Base-by-base conservation (phyloP, 2,113 vertebrate genomes). In the Calypte anna region DNA sequence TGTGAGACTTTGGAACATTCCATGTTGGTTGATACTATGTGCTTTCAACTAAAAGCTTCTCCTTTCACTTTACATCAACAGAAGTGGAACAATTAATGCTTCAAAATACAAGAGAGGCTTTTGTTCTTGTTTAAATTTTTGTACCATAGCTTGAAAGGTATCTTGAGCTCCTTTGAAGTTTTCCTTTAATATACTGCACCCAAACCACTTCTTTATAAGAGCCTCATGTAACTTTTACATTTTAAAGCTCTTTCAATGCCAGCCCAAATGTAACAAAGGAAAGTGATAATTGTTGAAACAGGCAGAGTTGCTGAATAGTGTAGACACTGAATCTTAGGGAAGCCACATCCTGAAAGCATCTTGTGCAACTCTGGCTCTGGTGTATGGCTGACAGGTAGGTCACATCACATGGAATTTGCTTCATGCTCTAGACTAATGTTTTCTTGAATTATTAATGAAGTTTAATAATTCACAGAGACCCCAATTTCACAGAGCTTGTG, bases 11-110 rank as follows among this genome's bases (percentile, higher is more conserved):
- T 90, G 69, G 96, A 97, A 97, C 69, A 53, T 96, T 93, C 96
- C 96, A 89, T 94, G 96, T 97, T 97, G 98, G 95, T 93, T 96
- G 97, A 95, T 96, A 93, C 92, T 97, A 96, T 2, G 38, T 97
- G 84, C 95, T 98, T 98, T 98, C 96, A 96, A 97, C 94, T 93
- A 96, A 97, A 96, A 96, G 97, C 92, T 95, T 96, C 84, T 94
- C 86, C 93, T 97, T 96, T 96, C 97, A 97, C 97, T 97, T 97
- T 97, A 96, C 94, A 97, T 95, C 69, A 91, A 97, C 87, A 96
- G 92, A 96, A 97, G 91, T 76, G 66, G 79, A 96, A 88, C 83
- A 73, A 96, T 95, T 94, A 95, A 96, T 68, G 68, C 92, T 96
- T 97, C 89, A 96, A 95, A 96, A 97, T 96, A 94, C 94, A 97